Evolutionary conservation across 2,113 vertebrate genomes (phyloP).

Genomic region (Regulus satrapa): DNA sequence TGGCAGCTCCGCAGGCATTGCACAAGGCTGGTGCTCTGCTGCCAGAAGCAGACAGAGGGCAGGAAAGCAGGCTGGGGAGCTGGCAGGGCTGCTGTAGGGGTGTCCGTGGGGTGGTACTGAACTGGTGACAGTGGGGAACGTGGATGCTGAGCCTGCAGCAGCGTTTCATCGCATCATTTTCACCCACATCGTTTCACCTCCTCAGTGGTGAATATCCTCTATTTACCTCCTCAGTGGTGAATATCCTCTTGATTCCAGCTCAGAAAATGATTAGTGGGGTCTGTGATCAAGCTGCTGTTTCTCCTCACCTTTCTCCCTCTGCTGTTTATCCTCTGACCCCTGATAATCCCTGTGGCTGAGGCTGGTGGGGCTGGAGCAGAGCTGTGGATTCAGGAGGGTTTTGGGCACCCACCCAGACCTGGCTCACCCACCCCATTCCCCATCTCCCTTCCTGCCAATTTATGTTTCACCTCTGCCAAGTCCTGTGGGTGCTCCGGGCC

Average conservation of each 20-base stretch:
- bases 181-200: not conserved
- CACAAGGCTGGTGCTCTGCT: not conserved
- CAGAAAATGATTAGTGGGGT: not conserved
- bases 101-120: not conserved
- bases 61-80: not conserved
- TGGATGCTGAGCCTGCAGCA: not conserved
- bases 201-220: not conserved
- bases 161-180: not conserved
- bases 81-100: not conserved
- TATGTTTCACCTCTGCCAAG: not conserved
- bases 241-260: not conserved
- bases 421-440: not conserved
- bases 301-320: not conserved
- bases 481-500: not conserved
- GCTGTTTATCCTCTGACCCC: not conserved
- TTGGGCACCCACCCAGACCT: not conserved
- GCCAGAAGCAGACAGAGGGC: rapidly evolving
- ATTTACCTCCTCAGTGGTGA: not conserved
- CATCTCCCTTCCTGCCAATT: not conserved
- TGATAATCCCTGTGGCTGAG: not conserved
- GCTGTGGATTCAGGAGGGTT: not conserved
- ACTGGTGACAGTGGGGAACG: rapidly evolving
- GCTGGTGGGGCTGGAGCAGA: not conserved
- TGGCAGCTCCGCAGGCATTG: not conserved
- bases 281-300: not conserved